Conservation (phyloP, 2,888 invertebrate species). For the Schrankia costaestrigalis region DNA sequence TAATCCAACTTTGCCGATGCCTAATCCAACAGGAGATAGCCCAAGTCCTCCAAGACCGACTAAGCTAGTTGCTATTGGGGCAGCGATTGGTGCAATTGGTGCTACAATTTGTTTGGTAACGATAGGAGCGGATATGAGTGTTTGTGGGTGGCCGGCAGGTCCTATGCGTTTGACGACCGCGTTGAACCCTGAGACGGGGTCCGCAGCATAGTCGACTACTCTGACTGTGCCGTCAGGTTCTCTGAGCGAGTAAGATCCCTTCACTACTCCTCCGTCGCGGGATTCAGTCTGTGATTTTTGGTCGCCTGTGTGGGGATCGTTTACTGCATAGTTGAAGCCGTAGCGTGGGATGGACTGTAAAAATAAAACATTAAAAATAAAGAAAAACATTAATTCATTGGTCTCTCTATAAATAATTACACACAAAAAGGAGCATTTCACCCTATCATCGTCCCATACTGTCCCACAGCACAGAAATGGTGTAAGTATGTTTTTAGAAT, state of each 20-base stretch:
- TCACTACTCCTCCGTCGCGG: slow-evolving; percentile 68
- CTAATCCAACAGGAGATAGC: slow-evolving; percentile 15
- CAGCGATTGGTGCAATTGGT: no score
- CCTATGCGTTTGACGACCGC: slow-evolving; percentile 70
- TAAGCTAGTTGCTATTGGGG: slow-evolving; percentile 24
- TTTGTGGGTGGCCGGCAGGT: slow-evolving; percentile 57
- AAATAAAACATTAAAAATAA: not conserved
- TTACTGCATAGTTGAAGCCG: slow-evolving; percentile 74
- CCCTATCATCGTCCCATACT: no score
- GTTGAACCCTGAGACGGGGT: slow-evolving; percentile 66
- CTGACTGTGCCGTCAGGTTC: slow-evolving; percentile 72
- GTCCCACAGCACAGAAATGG: no score
- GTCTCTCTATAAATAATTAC: not conserved
- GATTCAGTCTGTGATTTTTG: slow-evolving; percentile 68
- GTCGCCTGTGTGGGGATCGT: slow-evolving; percentile 71
- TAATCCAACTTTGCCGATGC: slow-evolving; percentile 15
- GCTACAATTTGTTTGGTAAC: slow-evolving; percentile 23
- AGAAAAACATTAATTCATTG: not conserved
- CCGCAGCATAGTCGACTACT: slow-evolving; percentile 69
- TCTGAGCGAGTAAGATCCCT: slow-evolving; percentile 68
- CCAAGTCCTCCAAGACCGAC: slow-evolving; percentile 25
- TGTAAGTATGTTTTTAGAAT: no score
- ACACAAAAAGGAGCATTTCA: not conserved
- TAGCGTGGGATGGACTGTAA: slow-evolving; percentile 65
- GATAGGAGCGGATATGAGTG: slow-evolving; percentile 26